Base-by-base conservation (phyloP, 2,888 invertebrate genomes). In the Saturnia pavonia region DNA sequence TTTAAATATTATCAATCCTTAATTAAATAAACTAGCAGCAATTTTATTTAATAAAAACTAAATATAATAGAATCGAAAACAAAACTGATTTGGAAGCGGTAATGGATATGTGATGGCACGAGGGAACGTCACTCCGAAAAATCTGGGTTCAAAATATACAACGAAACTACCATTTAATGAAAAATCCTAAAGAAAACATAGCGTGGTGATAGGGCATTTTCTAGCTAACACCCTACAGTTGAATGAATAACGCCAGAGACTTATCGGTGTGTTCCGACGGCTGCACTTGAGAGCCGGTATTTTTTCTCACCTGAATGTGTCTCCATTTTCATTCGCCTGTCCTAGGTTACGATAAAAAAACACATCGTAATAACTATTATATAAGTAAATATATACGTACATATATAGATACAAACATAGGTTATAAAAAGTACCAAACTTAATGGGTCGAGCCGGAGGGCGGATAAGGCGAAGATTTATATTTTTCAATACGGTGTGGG, bases 401-500 rank as follows among this genome's bases (percentile, higher is more conserved):
- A 25, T 27, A 25, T 27, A 65, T 40, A 51, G 34, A 54, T 27
- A 48, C 19, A 51, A 43, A 65, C 70, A 73, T 71, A 72, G 66
- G 73, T 75, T 80, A 77, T 27, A 60, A 82, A 82, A 82, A 82
- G 79, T 77, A 75, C 76, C 77, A 71, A 73, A 73, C 76, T 85
- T 89, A 90, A 90, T 90, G 89, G 87, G 86, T 80, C 82, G 83
- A 80, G 77, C 78, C 77, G 78, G 81, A 83, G 91, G 90, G 88
- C 89, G 86, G 85, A 88, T 83, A 81, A 78, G 77, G 73, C 74
- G 78, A 86, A 91, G 91, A 92, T 93, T 93, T 93, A 93, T 93
- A 88, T 91, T 85, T 88, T 90, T 84, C 87, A 89, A 90, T 88
- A 86, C 85, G 79, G 83, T 88, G 87, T 90, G 91, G 88, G 92